These are phyloP conservation scores for Taeniopygia guttata DNA, from an alignment of 2,797 vertebrate genomes.

Conservation along the genomic window DNA sequence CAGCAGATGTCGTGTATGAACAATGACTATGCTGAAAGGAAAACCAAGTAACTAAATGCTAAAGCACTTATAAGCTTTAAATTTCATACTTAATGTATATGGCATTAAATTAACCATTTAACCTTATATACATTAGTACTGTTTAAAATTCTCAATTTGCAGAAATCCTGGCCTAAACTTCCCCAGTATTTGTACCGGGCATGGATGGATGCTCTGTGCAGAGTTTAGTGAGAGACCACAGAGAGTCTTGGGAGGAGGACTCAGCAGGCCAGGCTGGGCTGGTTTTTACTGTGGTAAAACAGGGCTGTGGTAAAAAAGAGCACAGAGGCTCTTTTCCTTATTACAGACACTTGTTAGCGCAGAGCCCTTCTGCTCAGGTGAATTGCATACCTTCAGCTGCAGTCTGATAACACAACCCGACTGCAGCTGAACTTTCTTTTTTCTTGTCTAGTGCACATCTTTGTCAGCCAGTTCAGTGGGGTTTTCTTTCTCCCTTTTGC, in stretches of 20 bases:
- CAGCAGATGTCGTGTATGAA: not conserved
- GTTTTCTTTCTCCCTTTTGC: not conserved
- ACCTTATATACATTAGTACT: not conserved
- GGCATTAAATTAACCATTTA: not conserved
- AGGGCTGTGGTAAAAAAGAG: too few species aligned
- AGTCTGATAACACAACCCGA: not conserved
- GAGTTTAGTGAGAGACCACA: not conserved
- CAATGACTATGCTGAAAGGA: not conserved
- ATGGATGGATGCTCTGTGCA: not conserved
- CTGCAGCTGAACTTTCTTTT: not conserved
- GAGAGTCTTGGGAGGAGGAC: not conserved
- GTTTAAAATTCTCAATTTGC: not conserved
- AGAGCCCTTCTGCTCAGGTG: not conserved
- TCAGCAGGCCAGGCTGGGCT: not conserved
- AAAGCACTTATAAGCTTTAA: not conserved
- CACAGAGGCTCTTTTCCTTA: not conserved
- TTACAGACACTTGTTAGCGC: not conserved
- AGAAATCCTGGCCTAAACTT: not conserved
- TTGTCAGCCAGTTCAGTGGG: not conserved
- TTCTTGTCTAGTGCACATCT: not conserved
- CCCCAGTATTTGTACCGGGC: not conserved
- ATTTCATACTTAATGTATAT: not conserved
- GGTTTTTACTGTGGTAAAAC: not conserved
- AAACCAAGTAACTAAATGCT: not conserved
- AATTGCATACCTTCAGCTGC: not conserved